phyloP scores from a whole-genome alignment of 2,113 vertebrate genomes.

The Macaca mulatta region DNA sequence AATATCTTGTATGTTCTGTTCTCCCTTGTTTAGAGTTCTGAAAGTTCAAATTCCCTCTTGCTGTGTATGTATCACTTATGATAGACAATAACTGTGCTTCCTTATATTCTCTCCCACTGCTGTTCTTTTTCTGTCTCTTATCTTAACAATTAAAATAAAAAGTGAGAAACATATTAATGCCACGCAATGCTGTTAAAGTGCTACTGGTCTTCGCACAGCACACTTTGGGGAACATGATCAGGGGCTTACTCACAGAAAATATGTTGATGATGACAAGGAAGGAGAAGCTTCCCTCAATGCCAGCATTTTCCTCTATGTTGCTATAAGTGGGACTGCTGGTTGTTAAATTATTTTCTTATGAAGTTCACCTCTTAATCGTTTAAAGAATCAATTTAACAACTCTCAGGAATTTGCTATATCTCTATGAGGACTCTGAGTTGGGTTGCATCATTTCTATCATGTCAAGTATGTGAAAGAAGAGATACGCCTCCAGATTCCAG shows the following conservation, averaged over 20 bases:
- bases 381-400: not conserved
- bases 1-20: not conserved
- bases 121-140: not conserved
- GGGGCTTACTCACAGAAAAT: not conserved
- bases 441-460: not conserved
- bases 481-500: not conserved
- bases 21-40: not conserved
- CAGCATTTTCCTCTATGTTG: not conserved
- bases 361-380: not conserved
- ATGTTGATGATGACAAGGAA: not conserved
- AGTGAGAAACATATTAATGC: not conserved
- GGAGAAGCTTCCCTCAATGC: not conserved
- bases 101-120: not conserved
- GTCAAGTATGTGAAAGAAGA: not conserved
- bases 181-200: too few species aligned
- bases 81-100: not conserved
- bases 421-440: not conserved
- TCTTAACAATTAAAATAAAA: not conserved
- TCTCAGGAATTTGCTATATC: not conserved
- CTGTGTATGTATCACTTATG: not conserved
- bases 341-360: slow-evolving; percentile 2
- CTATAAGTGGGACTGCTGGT: not conserved
- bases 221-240: not conserved
- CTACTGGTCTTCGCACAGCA: not conserved
- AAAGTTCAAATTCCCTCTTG: not conserved